Evolutionary conservation across 2,888 invertebrate species (phyloP), one percentile per base, ranked within the genome.

Genomic region (Sussaba pulchella): DNA sequence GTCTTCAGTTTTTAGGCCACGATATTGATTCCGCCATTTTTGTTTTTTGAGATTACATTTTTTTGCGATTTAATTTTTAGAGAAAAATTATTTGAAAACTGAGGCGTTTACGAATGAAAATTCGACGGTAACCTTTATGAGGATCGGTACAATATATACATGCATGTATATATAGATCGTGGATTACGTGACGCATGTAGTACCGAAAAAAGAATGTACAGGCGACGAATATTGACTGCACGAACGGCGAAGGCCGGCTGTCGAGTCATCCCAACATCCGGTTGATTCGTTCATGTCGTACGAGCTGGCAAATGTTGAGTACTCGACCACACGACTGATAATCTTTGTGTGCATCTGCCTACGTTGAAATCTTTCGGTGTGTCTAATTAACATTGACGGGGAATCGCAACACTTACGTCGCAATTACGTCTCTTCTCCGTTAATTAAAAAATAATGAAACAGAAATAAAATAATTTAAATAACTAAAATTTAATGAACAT

Each of bases 231-330:
- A 72, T 78, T 69, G 39, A 70, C 64, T 73, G 70, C 76, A 76
- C 59, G 59, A 66, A 59, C 57, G 72, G 39, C 57, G 71, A 74
- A 66, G 70, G 76, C 69, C 73, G 61, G 54, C 24, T 36, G 71
- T 45, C 81, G 78, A 78, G 78, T 83, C 83, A 81, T 81, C 70
- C 21, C 75, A 39, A 78, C 78, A 83, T 83, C 83, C 82, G 82
- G 77, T 80, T 77, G 69, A 69, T 75, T 82, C 14, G 59, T 74
- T 45, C 19, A n/a, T 59, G 31, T 26, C 19, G 26, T 26, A n/a
- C n/a, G 24, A 59, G 31, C 39, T 47, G 71, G 47, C 71, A 14
- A 71, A 71, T 47, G 43, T 21, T 21, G 39, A 63, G 14, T 43
- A 39, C 70, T 45, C 14, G 21, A 41, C 5, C 12, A n/a, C 41